phyloP scores from a whole-genome alignment of 2,888 invertebrate species.

The Lycia hirtaria region DNA sequence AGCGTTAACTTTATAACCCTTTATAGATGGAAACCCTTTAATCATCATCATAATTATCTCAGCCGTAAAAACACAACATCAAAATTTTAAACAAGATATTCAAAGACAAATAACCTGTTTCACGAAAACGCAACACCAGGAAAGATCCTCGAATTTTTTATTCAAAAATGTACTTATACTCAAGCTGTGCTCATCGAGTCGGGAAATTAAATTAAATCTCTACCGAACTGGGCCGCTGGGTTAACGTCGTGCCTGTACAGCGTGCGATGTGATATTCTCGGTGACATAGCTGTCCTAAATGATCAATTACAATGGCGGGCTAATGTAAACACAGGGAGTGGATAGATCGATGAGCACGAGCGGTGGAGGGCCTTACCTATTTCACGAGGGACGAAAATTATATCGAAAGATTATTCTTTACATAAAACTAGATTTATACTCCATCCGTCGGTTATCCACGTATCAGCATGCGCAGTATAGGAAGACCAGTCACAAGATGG shows the following conservation, averaged over 20 bases:
- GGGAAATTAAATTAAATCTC: slow-evolving; percentile 1
- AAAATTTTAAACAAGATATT: too few relatives aligned
- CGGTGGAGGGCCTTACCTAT: background rate
- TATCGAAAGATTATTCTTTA: background rate
- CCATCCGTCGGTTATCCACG: too few relatives aligned
- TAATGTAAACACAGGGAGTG: slow-evolving; percentile 7
- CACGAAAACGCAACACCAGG: too few relatives aligned
- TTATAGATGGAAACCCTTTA: too few relatives aligned
- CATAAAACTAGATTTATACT: background rate
- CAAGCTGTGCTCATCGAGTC: background rate
- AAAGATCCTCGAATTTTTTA: background rate
- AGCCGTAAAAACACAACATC: too few relatives aligned
- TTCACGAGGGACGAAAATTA: background rate
- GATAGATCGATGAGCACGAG: slow-evolving; percentile 4
- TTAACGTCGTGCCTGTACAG: slow-evolving; percentile 3
- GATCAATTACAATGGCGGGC: slow-evolving; percentile 15
- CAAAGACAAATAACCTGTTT: too few relatives aligned
- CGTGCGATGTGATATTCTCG: slow-evolving; percentile 7
- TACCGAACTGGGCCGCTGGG: slow-evolving; percentile 12
- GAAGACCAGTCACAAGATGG: too few relatives aligned
- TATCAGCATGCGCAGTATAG: too few relatives aligned
- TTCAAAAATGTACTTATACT: background rate
- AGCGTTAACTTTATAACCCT: background rate
- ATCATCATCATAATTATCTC: too few relatives aligned
- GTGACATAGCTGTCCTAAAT: slow-evolving; percentile 11